Conservation (phyloP, 2,888 invertebrate genomes). For the Norana najaformis region DNA sequence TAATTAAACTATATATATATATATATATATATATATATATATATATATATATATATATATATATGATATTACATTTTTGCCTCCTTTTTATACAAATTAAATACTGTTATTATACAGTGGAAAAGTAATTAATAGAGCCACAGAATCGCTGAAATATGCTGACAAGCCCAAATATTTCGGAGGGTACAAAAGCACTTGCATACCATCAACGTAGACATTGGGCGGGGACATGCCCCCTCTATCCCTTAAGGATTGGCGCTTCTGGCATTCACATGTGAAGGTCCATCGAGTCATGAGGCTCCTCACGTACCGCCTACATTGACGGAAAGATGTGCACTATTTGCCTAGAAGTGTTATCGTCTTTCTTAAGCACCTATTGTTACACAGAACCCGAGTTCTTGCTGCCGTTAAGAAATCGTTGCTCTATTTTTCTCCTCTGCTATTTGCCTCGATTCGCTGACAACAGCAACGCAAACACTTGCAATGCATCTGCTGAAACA, state of each 20-base stretch:
- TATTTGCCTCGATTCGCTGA: neutral
- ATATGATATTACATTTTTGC: neutral
- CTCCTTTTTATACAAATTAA: neutral
- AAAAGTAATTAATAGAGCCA: neutral
- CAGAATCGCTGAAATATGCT: neutral
- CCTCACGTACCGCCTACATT: neutral
- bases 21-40: too few relatives aligned
- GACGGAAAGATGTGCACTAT: neutral
- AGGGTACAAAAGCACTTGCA: neutral
- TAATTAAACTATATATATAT: too few relatives aligned
- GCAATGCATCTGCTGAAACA: too few relatives aligned
- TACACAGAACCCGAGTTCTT: neutral
- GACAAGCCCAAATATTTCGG: neutral
- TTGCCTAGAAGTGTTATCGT: neutral
- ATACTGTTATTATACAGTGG: neutral
- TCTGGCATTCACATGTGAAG: neutral
- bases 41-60: too few relatives aligned
- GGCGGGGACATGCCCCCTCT: neutral
- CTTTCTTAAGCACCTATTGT: neutral
- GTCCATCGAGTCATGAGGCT: neutral
- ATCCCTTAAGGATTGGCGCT: neutral
- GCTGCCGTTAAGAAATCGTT: conserved; percentile 6
- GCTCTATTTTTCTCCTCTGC: neutral
- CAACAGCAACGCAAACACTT: neutral
- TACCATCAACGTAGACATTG: neutral